Evolutionary conservation across 2,113 vertebrate species (phyloP), one percentile per base, ranked within the genome.

Genomic region (Melanostigma gelatinosum): DNA sequence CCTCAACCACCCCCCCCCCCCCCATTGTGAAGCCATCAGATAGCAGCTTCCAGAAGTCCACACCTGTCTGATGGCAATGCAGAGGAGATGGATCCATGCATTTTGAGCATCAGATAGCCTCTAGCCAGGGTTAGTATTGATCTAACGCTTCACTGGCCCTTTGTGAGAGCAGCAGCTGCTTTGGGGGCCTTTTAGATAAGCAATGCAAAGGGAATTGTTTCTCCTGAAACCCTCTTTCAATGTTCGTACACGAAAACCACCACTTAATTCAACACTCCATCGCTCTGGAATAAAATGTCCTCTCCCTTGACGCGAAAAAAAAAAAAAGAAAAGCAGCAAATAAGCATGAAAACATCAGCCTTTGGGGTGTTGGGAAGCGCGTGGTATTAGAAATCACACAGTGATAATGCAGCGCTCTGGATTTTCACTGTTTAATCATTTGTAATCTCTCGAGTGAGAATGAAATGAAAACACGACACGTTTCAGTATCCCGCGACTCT

Each of bases 71-170:
- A 46, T 75, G 91, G 87, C 94, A 91, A 94, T 94, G 93, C 93
- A 94, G 93, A 93, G 74, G 91, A 94, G 92, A 93, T 92, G 91
- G 92, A 94, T 94, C 90, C 91, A 80, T 92, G 90, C 89, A 93
- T 93, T 93, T 93, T 91, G 88, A 93, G 84, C 91, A 94, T 93
- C 94, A 94, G 94, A 95, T 94, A 94, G 92, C 94, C 92, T 89
- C 92, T 82, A 91, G 91, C 88, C 92, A 70, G 91, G 93, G 91
- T 93, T 89, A 90, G 93, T 96, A 96, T 96, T 95, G 94, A 96
- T 95, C 94, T 92, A 92, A 93, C 52, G 91, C 93, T 93, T 92
- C 92, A 89, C 83, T 92, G 92, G 92, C 87, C 87, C 86, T 92
- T 93, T 94, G 92, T 93, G 89, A 89, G 89, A 87, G 89, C 84